These are phyloP conservation scores for Sylvia atricapilla DNA, from an alignment of 2,113 vertebrate species.

Conservation along the genomic window DNA sequence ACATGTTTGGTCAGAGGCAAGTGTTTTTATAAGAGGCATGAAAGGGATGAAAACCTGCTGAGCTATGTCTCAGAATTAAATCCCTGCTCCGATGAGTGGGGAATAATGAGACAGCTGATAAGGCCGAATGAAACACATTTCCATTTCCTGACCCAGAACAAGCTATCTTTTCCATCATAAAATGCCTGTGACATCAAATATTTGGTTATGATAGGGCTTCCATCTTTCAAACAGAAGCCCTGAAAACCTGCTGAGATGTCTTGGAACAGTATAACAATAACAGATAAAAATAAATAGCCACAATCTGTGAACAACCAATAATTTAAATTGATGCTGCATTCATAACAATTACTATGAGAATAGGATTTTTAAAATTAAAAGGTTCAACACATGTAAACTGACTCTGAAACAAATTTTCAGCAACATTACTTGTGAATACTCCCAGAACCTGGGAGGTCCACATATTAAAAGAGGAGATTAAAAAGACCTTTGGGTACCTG, in stretches of 20 bases:
- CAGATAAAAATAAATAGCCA: neutral
- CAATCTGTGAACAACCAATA: neutral
- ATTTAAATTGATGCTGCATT: neutral
- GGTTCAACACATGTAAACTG: neutral
- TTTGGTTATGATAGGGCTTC: neutral
- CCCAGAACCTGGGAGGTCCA: neutral
- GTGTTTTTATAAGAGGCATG: neutral
- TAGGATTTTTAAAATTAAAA: neutral
- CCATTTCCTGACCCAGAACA: neutral
- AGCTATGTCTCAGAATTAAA: slow-evolving; percentile 34
- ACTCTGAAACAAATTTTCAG: neutral
- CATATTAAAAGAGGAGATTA: neutral
- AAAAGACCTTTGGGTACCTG: neutral
- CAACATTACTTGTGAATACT: neutral
- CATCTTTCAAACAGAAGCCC: neutral
- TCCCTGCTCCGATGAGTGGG: slow-evolving; percentile 2
- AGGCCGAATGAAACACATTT: neutral
- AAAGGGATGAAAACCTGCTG: neutral
- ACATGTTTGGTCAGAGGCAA: neutral
- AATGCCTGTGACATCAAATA: neutral
- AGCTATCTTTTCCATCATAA: neutral
- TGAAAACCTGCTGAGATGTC: neutral
- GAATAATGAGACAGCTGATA: slow-evolving; percentile 29
- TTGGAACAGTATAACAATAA: neutral
- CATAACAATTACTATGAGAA: neutral